These are phyloP conservation scores for Trematomus bernacchii DNA, from an alignment of 2,797 vertebrate genomes.

Conservation along the genomic window DNA sequence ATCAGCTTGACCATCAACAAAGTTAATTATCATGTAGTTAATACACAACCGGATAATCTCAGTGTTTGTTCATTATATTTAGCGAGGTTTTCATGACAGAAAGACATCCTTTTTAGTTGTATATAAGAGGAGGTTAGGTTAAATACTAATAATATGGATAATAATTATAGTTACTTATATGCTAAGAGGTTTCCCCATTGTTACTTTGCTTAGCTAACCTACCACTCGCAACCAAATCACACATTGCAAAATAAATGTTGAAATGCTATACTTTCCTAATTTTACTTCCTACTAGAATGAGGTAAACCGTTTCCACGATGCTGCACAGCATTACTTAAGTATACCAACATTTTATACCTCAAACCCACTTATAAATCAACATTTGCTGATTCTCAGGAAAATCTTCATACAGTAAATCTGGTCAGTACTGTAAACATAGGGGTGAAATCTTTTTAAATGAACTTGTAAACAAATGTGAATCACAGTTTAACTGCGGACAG, in stretches of 20 bases:
- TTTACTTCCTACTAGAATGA: constrained; percentile 21
- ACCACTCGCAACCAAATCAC: too few species aligned
- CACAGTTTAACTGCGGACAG: constrained; percentile 52
- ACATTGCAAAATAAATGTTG: background rate
- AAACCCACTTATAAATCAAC: constrained; percentile 22
- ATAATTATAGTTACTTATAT: too few species aligned
- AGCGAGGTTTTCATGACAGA: background rate
- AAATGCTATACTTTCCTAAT: too few species aligned
- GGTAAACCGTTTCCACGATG: constrained; percentile 23
- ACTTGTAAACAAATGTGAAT: constrained; percentile 55
- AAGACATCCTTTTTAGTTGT: background rate
- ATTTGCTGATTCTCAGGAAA: constrained; percentile 10
- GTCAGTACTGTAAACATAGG: constrained; percentile 33
- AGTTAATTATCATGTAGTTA: background rate
- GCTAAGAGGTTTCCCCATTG: background rate
- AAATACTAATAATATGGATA: background rate
- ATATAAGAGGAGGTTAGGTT: background rate
- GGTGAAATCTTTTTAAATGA: constrained; percentile 22
- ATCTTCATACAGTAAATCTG: constrained; percentile 26
- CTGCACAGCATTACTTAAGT: constrained; percentile 23
- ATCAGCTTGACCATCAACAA: constrained; percentile 52
- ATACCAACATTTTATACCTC: constrained; percentile 15
- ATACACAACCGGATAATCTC: background rate
- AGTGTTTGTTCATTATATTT: background rate
- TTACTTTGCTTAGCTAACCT: background rate